Conservation (phyloP, 2,797 vertebrate species). For the Acomys russatus region DNA sequence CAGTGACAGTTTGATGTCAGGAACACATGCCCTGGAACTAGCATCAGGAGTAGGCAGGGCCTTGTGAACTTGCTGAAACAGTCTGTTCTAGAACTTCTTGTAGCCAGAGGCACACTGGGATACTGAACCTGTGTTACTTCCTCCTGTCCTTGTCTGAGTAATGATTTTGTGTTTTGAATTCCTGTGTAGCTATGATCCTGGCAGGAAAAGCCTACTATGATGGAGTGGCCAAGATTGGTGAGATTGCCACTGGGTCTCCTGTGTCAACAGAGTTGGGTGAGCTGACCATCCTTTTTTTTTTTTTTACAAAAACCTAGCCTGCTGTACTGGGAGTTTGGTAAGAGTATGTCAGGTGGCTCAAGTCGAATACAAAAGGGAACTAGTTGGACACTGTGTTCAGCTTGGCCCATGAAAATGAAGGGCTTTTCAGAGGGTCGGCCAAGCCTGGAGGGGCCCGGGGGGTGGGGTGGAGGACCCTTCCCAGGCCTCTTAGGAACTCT, state of each 20-base stretch:
- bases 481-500: background rate
- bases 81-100: background rate
- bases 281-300: constrained; percentile 75
- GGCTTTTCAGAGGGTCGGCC: background rate
- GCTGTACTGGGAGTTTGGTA: too few relatives aligned
- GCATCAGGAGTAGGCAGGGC: background rate
- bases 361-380: background rate
- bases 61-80: background rate
- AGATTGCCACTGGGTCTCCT: constrained; percentile 94
- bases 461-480: background rate
- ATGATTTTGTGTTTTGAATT: constrained; percentile 56
- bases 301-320: background rate
- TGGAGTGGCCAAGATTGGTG: constrained; percentile 96
- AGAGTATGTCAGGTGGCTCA: background rate
- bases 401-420: background rate
- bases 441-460: background rate
- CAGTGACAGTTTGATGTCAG: background rate
- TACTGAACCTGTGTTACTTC: background rate
- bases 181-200: constrained; percentile 93
- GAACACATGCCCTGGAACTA: background rate
- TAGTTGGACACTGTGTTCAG: background rate
- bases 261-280: constrained; percentile 98
- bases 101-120: background rate
- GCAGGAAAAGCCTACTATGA: constrained; percentile 98
- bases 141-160: constrained; percentile 29